Evolutionary conservation across 2,113 vertebrate species (phyloP).

Genomic region (Ophthalmolycus amberensis): DNA sequence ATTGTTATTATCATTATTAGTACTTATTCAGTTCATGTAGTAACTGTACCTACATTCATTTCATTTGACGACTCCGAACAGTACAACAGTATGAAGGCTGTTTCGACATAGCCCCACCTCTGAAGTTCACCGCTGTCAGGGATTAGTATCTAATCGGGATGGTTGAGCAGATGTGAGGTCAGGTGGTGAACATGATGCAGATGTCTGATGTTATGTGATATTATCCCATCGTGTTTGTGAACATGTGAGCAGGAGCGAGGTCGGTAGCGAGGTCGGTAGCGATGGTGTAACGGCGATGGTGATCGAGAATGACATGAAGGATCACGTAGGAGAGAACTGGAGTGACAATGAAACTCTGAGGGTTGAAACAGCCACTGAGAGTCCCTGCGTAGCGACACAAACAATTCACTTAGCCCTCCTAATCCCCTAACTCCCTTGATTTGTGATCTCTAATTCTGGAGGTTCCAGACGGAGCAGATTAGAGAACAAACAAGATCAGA

Average conservation of each 20-base stretch:
- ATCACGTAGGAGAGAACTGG: conserved; percentile 9
- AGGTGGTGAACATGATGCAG: conserved; percentile 33
- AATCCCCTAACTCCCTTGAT: conserved; percentile 44
- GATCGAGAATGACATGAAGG: conserved; percentile 34
- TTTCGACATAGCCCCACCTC: not conserved
- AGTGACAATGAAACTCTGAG: conserved; percentile 13
- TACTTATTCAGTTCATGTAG: not conserved
- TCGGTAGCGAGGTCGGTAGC: not conserved
- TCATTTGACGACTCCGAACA: not conserved
- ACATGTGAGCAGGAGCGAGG: conserved; percentile 9
- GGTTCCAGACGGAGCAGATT: conserved; percentile 40
- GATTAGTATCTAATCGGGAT: conserved; percentile 34
- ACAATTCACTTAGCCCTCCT: conserved; percentile 18
- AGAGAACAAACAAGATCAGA: conserved; percentile 51
- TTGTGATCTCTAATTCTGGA: conserved; percentile 34
- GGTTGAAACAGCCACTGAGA: not conserved
- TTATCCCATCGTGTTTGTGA: conserved; percentile 36
- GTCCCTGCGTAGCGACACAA: conserved; percentile 8
- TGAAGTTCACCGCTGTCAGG: not conserved
- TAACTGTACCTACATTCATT: not conserved
- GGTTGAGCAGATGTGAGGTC: conserved; percentile 37
- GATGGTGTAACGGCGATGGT: conserved; percentile 18
- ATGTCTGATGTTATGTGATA: conserved; percentile 47
- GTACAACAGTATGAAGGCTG: not conserved
- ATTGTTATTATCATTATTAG: not conserved